phyloP scores from a whole-genome alignment of 2,113 vertebrate genomes.

The Atherinomorus stipes region DNA sequence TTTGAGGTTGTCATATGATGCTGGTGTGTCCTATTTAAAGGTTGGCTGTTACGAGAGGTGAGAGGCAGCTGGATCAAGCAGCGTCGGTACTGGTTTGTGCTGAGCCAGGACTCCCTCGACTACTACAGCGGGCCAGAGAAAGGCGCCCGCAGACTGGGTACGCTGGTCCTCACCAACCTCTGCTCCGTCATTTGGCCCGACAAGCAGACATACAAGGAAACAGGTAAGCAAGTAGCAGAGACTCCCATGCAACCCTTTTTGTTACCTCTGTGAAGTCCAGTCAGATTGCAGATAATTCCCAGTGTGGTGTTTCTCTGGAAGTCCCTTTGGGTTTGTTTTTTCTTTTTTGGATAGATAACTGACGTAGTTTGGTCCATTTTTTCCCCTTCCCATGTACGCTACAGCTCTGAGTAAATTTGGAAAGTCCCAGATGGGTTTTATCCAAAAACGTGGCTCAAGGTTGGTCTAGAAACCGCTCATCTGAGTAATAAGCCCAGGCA shows the following conservation, averaged over 20 bases:
- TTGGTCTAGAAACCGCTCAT: constrained; percentile 46
- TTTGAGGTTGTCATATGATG: constrained; percentile 8
- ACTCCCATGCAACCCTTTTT: not conserved
- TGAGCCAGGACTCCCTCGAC: constrained; percentile 93
- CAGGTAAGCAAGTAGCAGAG: constrained; percentile 81
- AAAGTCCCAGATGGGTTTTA: constrained; percentile 59
- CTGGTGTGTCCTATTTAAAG: constrained; percentile 70
- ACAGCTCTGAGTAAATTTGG: constrained; percentile 60
- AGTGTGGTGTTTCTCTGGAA: not conserved
- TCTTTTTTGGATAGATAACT: not conserved
- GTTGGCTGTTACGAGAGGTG: constrained; percentile 93
- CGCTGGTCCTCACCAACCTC: constrained; percentile 94
- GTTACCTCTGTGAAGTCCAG: constrained; percentile 23
- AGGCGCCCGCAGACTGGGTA: constrained; percentile 88
- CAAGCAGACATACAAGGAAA: constrained; percentile 94
- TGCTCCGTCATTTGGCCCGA: constrained; percentile 96
- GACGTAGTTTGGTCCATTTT: constrained; percentile 48
- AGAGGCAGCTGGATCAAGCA: constrained; percentile 90
- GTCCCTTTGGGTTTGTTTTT: not conserved
- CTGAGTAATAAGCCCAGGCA: constrained; percentile 34
- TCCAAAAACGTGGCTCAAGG: constrained; percentile 30
- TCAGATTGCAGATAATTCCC: constrained; percentile 26
- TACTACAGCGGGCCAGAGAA: constrained; percentile 91
- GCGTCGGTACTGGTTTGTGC: constrained; percentile 94
- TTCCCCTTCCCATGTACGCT: constrained; percentile 27